Percentiles rank a stretch among this genome's conserved stretches.
These are phyloP conservation scores for Oryzias javanicus DNA, from an alignment of 2,113 vertebrate species.

Conservation along the genomic window DNA sequence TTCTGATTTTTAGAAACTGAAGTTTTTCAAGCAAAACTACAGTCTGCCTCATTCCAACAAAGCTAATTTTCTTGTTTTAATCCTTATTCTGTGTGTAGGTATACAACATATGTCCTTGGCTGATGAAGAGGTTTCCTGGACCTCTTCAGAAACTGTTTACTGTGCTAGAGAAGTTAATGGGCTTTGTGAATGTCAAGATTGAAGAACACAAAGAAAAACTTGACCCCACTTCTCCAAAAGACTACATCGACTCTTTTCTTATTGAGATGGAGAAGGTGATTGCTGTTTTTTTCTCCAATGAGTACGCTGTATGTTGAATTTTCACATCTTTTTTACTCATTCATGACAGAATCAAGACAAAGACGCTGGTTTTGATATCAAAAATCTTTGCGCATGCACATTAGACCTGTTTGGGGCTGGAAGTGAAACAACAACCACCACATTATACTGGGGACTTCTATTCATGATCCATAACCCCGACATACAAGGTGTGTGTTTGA, in stretches of 20 bases:
- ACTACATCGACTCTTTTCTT: slow-evolving; percentile 85
- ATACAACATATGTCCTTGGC: slow-evolving; percentile 64
- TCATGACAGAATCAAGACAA: slow-evolving; percentile 18
- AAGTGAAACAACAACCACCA: slow-evolving; percentile 81
- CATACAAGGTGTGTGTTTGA: slow-evolving; percentile 75
- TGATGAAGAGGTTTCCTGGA: slow-evolving; percentile 79
- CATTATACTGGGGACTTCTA: slow-evolving; percentile 80
- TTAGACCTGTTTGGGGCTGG: slow-evolving; percentile 81
- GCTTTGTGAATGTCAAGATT: slow-evolving; percentile 56
- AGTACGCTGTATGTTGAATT: neutral
- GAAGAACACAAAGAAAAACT: slow-evolving; percentile 74
- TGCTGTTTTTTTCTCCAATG: neutral
- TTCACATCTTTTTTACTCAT: neutral
- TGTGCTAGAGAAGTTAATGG: slow-evolving; percentile 17
- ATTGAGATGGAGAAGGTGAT: slow-evolving; percentile 80
- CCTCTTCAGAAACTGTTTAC: slow-evolving; percentile 66
- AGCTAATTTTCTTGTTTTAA: too few relatives aligned
- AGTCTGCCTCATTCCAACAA: too few relatives aligned
- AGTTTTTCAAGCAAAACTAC: too few relatives aligned
- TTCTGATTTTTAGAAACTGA: too few relatives aligned
- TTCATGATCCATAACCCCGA: slow-evolving; percentile 79
- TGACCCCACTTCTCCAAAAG: slow-evolving; percentile 74
- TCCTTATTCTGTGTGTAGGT: slow-evolving; percentile 55
- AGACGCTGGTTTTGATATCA: slow-evolving; percentile 62
- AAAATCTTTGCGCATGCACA: slow-evolving; percentile 60